Evolutionary conservation across 2,797 vertebrate species (phyloP).

Genomic region (Scolopax bukidnonensis): DNA sequence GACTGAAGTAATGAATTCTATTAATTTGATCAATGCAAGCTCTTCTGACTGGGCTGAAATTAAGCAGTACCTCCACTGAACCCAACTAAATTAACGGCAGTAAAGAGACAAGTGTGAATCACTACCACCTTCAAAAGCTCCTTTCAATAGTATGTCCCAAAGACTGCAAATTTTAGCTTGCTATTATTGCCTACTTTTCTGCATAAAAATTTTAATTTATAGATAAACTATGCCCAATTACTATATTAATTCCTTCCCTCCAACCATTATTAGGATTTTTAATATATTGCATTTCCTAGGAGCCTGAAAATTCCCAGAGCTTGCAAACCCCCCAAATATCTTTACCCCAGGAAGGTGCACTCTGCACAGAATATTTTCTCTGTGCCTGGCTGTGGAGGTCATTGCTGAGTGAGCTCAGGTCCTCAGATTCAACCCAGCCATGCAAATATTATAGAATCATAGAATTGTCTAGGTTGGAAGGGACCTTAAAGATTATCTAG

Average conservation of each 20-base stretch:
- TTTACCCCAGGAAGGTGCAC: background rate
- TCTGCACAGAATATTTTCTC: background rate
- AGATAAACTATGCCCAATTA: rapidly evolving
- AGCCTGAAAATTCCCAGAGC: background rate
- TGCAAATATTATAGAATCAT: background rate
- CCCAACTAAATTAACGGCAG: background rate
- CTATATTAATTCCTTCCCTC: too few relatives aligned
- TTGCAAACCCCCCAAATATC: background rate
- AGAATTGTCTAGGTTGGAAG: too few relatives aligned
- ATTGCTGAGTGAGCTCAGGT: background rate
- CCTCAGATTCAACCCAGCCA: background rate
- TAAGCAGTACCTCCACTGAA: background rate
- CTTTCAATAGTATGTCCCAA: background rate
- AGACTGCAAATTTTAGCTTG: background rate
- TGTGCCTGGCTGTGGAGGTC: background rate
- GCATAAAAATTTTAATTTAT: background rate
- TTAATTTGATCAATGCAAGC: background rate
- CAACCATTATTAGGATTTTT: background rate
- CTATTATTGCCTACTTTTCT: background rate
- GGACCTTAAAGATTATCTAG: too few relatives aligned
- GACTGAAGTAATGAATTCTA: background rate
- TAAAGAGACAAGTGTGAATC: background rate
- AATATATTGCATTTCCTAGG: background rate
- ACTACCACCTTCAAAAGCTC: background rate
- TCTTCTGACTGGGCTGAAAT: background rate